Evolutionary conservation across 2,113 vertebrate species (phyloP), one percentile per base, ranked within the genome.

Genomic region (Psophia crepitans): DNA sequence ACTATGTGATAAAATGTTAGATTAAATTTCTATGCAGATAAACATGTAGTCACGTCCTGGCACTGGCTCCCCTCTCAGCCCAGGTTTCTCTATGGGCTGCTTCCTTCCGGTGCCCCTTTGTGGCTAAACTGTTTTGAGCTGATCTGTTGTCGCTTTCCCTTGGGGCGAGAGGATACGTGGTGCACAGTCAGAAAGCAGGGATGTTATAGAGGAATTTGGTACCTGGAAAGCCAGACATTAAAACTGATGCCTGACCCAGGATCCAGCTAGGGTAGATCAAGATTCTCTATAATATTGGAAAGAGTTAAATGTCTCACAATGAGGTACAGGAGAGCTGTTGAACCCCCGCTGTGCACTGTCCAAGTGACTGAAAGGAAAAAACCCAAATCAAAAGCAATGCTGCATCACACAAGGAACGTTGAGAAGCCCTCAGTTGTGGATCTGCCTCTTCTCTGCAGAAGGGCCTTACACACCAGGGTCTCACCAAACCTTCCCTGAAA

Each of bases 121-220:
- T 51, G 46, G 33, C 54, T 76, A 46, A 32, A 48, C 26, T 48
- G 32, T 61, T 89, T 74, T 54, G 46, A 73, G 58, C 60, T 85
- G 73, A 35, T 68, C 20, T 27, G 32, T 13, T 87, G 46, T 65
- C 46, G 27, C 41, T 51, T 87, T 11, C 30, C 37, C 35, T 37
- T 27, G 14, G 41, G 24, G 7, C 23, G 17, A 44, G 39, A 63
- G 6, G 27, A 10, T 39, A 44, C 0, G 0, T 15, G 5, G 3
- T n/a, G 32, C 18, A 6, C 3, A 39, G 33, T 49, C 58, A 78
- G 60, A 27, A 44, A 49, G 60, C 33, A 68, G 20, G 56, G 65
- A 22, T 54, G 19, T 32, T 20, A 11, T 9, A 43, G 51, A 70
- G 41, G 28, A 48, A 30, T 65, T 37, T 44, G 35, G 48, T 83